phyloP scores from a whole-genome alignment of 2,888 invertebrate genomes.

The Tenthredo livida region DNA sequence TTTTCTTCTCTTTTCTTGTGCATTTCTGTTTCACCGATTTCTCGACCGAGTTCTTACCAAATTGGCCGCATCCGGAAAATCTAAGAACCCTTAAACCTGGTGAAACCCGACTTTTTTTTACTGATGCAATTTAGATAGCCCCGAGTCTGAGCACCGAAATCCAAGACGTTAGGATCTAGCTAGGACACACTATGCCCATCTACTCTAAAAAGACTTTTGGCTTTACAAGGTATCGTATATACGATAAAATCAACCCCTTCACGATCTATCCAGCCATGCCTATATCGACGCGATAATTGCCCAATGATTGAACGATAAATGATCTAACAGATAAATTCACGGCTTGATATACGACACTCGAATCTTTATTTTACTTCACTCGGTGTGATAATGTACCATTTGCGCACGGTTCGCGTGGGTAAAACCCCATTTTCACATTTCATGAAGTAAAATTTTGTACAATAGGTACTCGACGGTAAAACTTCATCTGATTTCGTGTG shows the following conservation, averaged over 20 bases:
- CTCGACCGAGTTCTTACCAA: conserved; percentile 14
- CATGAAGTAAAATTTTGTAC: too few relatives aligned
- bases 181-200: not conserved
- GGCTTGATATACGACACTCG: not conserved
- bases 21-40: conserved; percentile 4
- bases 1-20: not conserved
- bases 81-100: conserved; percentile 38
- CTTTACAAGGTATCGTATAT: not conserved
- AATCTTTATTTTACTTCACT: not conserved
- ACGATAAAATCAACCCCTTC: not conserved
- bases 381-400: too few relatives aligned
- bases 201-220: conserved; percentile 25
- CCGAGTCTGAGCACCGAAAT: conserved; percentile 17
- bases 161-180: conserved; percentile 3
- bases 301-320: conserved; percentile 38
- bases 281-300: conserved; percentile 11
- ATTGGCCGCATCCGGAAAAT: conserved; percentile 30
- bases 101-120: conserved; percentile 39
- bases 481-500: too few relatives aligned
- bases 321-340: not conserved
- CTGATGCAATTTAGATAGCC: conserved; percentile 52
- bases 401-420: too few relatives aligned
- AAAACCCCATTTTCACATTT: too few relatives aligned
- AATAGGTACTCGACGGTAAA: too few relatives aligned
- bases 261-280: not conserved